These are phyloP conservation scores for Anthopleura xanthogrammica DNA, from an alignment of 92 coral and sea anemone species.

Conservation along the genomic window DNA sequence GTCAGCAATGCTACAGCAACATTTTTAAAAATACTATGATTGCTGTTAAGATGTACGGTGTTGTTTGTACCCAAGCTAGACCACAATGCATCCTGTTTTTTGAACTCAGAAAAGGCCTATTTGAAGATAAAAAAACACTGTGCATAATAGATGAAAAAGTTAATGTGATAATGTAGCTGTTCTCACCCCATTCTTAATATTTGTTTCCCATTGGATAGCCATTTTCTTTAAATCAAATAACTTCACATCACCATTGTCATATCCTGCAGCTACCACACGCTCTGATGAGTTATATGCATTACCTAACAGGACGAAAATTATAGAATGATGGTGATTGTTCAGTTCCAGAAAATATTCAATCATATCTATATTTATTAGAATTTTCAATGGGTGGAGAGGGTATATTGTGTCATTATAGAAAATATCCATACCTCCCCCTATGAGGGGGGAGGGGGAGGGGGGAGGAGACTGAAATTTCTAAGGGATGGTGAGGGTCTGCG, in stretches of 20 bases:
- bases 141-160: too few relatives aligned
- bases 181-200: constrained; percentile 93
- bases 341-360: neutral
- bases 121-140: too few relatives aligned
- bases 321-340: neutral
- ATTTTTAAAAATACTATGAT: neutral
- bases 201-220: constrained; percentile 96
- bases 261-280: constrained; percentile 96
- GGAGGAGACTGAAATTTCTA: too few relatives aligned
- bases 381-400: neutral
- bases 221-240: constrained; percentile 94
- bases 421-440: too few relatives aligned
- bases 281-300: constrained; percentile 81
- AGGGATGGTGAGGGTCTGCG: too few relatives aligned
- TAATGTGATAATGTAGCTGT: neutral
- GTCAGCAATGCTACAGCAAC: too few relatives aligned
- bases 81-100: too few relatives aligned
- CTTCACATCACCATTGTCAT: constrained; percentile 97
- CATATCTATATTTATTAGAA: neutral
- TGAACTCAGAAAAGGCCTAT: too few relatives aligned
- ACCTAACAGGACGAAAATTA: constrained; percentile 39
- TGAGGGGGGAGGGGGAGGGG: too few relatives aligned
- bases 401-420: too few relatives aligned
- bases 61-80: too few relatives aligned
- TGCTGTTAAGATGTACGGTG: too few relatives aligned